phyloP scores from a whole-genome alignment of 2,113 vertebrate species.

The Periophthalmus modestus region DNA sequence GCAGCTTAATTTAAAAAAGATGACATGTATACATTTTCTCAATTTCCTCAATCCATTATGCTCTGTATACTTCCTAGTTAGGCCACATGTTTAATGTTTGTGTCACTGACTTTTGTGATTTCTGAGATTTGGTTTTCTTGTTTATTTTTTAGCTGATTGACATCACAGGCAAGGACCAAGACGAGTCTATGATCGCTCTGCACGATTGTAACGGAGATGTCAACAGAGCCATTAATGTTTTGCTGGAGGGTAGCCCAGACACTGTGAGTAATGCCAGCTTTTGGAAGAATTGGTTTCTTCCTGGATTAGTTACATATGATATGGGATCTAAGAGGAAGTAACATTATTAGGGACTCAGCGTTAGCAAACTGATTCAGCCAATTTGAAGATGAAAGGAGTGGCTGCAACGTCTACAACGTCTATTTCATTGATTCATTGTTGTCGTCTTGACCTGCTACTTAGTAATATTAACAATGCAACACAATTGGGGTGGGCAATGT shows the following conservation, averaged over 20 bases:
- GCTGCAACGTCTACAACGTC: neutral
- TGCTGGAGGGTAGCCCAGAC: constrained; percentile 96
- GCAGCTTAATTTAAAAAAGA: neutral
- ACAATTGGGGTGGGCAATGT: neutral
- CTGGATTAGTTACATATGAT: constrained; percentile 20
- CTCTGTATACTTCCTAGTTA: neutral
- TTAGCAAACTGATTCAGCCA: neutral
- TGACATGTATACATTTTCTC: too few relatives aligned
- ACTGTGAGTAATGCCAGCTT: constrained; percentile 81
- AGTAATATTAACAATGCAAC: neutral
- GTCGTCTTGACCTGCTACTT: neutral
- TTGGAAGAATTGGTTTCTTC: constrained; percentile 37
- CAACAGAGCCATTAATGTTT: constrained; percentile 97
- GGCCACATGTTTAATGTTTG: neutral
- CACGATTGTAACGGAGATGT: constrained; percentile 97
- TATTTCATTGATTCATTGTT: neutral
- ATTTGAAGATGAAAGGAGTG: neutral
- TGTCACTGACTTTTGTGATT: neutral
- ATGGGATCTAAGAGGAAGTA: neutral
- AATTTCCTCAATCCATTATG: neutral
- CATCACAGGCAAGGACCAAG: constrained; percentile 99
- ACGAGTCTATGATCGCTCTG: constrained; percentile 97
- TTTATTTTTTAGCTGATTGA: constrained; percentile 86
- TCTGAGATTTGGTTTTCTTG: neutral
- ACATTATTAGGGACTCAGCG: neutral